phyloP scores from a whole-genome alignment of 2,888 invertebrate species.

The Latrodectus hesperus region DNA sequence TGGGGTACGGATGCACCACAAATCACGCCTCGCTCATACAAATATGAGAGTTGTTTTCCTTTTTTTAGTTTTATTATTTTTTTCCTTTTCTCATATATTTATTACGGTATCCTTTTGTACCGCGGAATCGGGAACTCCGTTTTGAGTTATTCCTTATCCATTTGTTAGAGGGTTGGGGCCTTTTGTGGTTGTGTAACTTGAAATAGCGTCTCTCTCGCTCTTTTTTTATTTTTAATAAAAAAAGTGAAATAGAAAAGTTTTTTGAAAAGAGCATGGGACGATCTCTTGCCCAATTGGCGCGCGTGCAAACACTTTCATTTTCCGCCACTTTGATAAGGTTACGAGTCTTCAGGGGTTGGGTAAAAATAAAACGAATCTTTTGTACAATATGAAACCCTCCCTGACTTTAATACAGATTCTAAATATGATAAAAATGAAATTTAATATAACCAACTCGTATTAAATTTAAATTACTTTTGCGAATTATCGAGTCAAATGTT shows the following conservation, averaged over 20 bases:
- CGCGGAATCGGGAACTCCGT: constrained; percentile 3
- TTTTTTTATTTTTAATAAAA: constrained; percentile 1
- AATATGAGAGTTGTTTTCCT: constrained; percentile 39
- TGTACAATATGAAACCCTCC: not conserved
- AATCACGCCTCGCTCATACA: constrained; percentile 36
- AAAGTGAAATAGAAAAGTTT: constrained; percentile 6
- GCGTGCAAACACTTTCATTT: constrained; percentile 33
- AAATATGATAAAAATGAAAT: too few species aligned
- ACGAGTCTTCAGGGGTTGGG: not conserved
- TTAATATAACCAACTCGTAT: too few species aligned
- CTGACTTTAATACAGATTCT: too few species aligned
- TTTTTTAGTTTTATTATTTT: constrained; percentile 43
- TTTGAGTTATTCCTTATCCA: constrained; percentile 61
- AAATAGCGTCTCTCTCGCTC: constrained; percentile 39
- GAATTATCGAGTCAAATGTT: not conserved
- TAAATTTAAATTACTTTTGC: too few species aligned
- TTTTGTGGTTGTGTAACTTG: constrained; percentile 45
- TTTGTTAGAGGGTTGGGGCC: constrained; percentile 37
- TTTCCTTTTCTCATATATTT: constrained; percentile 42
- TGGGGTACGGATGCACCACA: constrained; percentile 39
- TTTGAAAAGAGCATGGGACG: constrained; percentile 14
- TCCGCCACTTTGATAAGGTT: constrained; percentile 15
- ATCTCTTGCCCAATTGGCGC: constrained; percentile 46
- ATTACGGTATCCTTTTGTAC: constrained; percentile 59
- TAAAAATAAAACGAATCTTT: not conserved